These are phyloP conservation scores for Apeltes quadracus DNA, from an alignment of 2,113 vertebrate genomes.

Conservation along the genomic window DNA sequence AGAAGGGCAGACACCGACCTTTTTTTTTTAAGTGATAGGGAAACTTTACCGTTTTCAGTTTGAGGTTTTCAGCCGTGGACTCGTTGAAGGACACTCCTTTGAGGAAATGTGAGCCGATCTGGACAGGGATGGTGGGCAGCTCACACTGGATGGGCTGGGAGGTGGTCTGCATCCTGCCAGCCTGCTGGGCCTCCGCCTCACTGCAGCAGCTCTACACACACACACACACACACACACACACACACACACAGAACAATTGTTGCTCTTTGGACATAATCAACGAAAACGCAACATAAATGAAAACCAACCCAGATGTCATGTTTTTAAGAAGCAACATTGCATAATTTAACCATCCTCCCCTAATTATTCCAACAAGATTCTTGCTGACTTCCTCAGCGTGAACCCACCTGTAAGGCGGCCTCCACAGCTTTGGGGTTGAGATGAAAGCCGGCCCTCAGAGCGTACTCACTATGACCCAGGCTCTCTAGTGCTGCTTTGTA, in stretches of 20 bases:
- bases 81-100: constrained; percentile 98
- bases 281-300: neutral
- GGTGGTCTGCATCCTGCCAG: constrained; percentile 92
- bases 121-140: constrained; percentile 94
- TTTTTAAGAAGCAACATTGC: neutral
- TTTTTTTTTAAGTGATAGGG: neutral
- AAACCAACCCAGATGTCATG: neutral
- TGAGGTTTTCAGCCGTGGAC: constrained; percentile 95
- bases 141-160: constrained; percentile 97
- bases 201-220: constrained; percentile 91
- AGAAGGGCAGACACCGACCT: neutral
- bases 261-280: neutral
- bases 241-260: constrained; percentile 14
- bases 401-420: constrained; percentile 90
- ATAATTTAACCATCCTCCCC: neutral
- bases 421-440: constrained; percentile 96
- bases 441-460: constrained; percentile 97
- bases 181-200: constrained; percentile 96
- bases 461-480: constrained; percentile 96
- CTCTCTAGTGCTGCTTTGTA: constrained; percentile 95
- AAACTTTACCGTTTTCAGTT: constrained; percentile 91
- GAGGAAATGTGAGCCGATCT: constrained; percentile 95
- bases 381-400: neutral
- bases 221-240: constrained; percentile 2
- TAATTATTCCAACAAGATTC: neutral